Conservation (phyloP, 2,113 vertebrate species). For the Bungarus multicinctus region DNA sequence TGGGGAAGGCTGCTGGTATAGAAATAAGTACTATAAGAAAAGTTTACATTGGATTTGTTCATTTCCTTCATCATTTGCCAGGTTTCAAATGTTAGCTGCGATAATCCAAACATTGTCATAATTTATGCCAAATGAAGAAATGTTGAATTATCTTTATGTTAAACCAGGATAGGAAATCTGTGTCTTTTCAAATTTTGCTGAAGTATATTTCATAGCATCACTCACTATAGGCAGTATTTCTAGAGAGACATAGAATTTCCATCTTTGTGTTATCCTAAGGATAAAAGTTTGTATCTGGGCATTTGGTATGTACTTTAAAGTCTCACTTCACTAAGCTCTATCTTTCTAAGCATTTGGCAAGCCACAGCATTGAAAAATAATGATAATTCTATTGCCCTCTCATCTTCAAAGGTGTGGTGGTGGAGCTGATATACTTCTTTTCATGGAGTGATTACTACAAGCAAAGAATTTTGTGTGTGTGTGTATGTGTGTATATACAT, state of each 20-base stretch:
- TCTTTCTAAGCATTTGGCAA: conserved; percentile 58
- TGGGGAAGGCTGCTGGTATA: not conserved
- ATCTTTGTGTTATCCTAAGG: not conserved
- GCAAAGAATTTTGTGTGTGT: conserved; percentile 15
- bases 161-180: not conserved
- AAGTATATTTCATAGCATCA: not conserved
- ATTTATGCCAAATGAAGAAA: not conserved
- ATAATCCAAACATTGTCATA: not conserved
- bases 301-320: conserved; percentile 28
- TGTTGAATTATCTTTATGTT: not conserved
- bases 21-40: not conserved
- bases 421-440: conserved; percentile 55
- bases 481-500: too few species aligned
- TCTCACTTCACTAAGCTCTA: conserved; percentile 37
- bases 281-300: not conserved
- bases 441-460: conserved; percentile 53
- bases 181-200: not conserved
- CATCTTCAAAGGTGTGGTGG: conserved; percentile 26
- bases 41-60: not conserved
- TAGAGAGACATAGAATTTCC: not conserved
- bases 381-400: conserved; percentile 65
- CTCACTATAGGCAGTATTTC: not conserved
- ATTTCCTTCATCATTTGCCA: not conserved
- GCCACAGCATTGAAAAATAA: conserved; percentile 70
- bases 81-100: not conserved